Evolutionary conservation across 2,797 vertebrate species (phyloP), one percentile per base, ranked within the genome.

Genomic region (Phalanger gymnotis): DNA sequence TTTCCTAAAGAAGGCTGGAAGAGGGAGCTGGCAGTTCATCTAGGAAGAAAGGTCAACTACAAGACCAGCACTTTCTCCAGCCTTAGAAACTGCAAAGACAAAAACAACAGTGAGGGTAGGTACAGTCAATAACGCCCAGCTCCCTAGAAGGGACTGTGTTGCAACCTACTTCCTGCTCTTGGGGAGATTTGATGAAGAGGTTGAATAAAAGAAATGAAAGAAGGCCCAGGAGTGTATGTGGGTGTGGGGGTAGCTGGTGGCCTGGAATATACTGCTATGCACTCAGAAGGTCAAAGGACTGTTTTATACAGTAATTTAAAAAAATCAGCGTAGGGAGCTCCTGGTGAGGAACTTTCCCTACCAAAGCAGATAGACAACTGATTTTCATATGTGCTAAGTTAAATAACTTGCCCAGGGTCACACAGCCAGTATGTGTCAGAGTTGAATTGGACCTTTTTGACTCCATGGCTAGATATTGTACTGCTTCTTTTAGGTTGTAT

Each of bases 21-120:
- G 40, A 27, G 22, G 25, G 40, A 87, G 10, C 9, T 11, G 22
- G 2, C 58, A 92, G 52, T 54, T 6, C 19, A 54, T 30, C n/a
- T 90, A 40, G 91, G 89, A 94, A 97, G 87, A 73, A 1, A 90
- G 47, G 1, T 91, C 94, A 87, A 5, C 56, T 90, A 22, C 90
- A 91, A 96, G 61, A 91, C 92, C 93, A 94, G 53, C 52, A 54
- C 27, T 40, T 53, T 89, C 19, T 34, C 53, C 16, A 93, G 40
- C 93, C 10, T 47, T 51, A 87, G 40, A 87, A 87, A 87, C 22
- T 27, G 40, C 40, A 87, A 87, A 25, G n/a, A 73, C 9, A 1
- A 40, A 73, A 73, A 66, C 12, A 34, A 40, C n/a, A 40, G 73
- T 51, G 61, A 40, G 40, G 61, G 34, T 3, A n/a, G n/a, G n/a